These are phyloP conservation scores for Pseudomyrmex sp. DNA, from an alignment of 1,140 invertebrate species.

Conservation along the genomic window DNA sequence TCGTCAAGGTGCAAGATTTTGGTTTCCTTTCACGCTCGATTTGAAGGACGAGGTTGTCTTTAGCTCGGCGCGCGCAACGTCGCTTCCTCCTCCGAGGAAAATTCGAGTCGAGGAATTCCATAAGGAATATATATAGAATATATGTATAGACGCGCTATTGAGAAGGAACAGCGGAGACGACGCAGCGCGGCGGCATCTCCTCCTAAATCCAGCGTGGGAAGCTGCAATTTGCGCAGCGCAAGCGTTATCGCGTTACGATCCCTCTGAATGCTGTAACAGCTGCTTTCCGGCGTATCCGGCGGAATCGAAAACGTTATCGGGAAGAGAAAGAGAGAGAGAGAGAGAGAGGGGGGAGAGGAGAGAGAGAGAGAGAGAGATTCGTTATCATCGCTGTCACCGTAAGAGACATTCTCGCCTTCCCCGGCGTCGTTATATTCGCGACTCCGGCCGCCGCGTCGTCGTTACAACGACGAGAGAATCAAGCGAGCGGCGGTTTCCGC, in stretches of 20 bases:
- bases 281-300: conserved; percentile 55
- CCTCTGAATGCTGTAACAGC: conserved; percentile 57
- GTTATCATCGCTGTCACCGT: conserved; percentile 52
- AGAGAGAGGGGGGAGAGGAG: no score
- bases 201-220: conserved; percentile 54
- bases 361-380: conserved; percentile 26
- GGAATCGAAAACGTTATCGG: conserved; percentile 56
- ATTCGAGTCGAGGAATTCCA: conserved; percentile 39
- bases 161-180: background rate
- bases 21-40: conserved; percentile 9
- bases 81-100: conserved; percentile 10
- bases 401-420: conserved; percentile 50
- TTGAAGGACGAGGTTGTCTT: conserved; percentile 21
- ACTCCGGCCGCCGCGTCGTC: conserved; percentile 27
- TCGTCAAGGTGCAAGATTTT: background rate
- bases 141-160: conserved; percentile 19
- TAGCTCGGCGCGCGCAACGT: conserved; percentile 9
- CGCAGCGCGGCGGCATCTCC: background rate
- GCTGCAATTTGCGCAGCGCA: conserved; percentile 48
- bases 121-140: conserved; percentile 32
- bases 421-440: conserved; percentile 56
- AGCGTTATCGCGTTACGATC: conserved; percentile 57
- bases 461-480: conserved; percentile 48
- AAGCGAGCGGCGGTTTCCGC: conserved; percentile 55
- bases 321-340: no score